Base-by-base conservation (phyloP, 2,797 vertebrate genomes). In the Luscinia megarhynchos region DNA sequence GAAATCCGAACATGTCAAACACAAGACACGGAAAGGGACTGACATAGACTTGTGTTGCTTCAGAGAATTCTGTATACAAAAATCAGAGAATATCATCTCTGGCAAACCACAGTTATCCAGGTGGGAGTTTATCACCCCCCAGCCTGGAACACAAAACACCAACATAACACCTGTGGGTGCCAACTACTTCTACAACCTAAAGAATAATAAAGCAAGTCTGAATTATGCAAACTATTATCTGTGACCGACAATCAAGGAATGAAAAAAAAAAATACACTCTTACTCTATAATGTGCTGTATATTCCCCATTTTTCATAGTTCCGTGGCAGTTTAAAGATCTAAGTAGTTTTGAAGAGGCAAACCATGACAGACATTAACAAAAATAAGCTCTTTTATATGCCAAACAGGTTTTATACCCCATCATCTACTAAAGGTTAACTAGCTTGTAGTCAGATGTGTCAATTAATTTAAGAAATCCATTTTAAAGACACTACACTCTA, bases 231-330 rank as follows among this genome's bases (percentile, higher is more conserved):
- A 75, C 26, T 58, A 48, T 26, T 41, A 73, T 12, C 70, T 55
- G 14, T 61, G 73, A 72, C 41, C 64, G 27, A 57, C 30, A 85
- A 85, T 8, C 12, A 91, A 89, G 23, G 23, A 72, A 76, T 4
- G 1, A 29, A 63, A 54, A 62, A 30, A 45, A 45, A 63, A 68
- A 30, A 19, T 2, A 7, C 6, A 38, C 48, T 57, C 29, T 62
- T 84, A 43, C 72, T 61, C 17, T 48, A n/a, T 29, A 61, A n/a
- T 24, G 7, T 81, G 29, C 40, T 68, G 7, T 43, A 22, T 58
- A 53, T 53, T 87, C 93, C 16, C 34, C 72, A 59, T 3, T 81
- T 93, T 76, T 86, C 72, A 94, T 26, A 93, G 45, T 87, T 84
- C 74, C 85, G 34, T 46, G 50, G 15, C 81, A 61, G 34, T 78